phyloP scores from a whole-genome alignment of 2,888 invertebrate species.

The Abscondita cerata region DNA sequence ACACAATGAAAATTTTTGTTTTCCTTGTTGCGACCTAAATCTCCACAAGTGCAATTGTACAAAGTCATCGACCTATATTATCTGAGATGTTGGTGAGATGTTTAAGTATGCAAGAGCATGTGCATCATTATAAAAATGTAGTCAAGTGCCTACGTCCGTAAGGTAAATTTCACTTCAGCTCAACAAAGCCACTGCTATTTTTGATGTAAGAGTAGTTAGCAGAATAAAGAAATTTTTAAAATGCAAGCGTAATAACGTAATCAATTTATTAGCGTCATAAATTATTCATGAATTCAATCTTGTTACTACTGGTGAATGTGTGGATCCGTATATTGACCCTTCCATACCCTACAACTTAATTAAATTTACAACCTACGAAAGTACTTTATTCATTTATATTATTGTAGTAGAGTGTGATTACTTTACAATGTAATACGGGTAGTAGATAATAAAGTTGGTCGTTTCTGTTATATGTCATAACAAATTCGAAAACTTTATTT shows the following conservation, averaged over 20 bases:
- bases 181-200: conserved; percentile 1
- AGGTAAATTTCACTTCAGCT: conserved; percentile 14
- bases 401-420: too few relatives aligned
- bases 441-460: too few relatives aligned
- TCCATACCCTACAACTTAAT: not conserved
- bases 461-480: too few relatives aligned
- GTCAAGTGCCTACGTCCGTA: conserved; percentile 15
- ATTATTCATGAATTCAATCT: conserved; percentile 6
- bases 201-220: not conserved
- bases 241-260: too few relatives aligned
- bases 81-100: conserved; percentile 1
- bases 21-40: conserved; percentile 1
- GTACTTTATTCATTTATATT: not conserved
- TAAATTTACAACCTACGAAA: not conserved
- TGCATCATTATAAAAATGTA: conserved; percentile 16
- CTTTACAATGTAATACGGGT: too few relatives aligned
- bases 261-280: not conserved
- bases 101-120: conserved; percentile 14
- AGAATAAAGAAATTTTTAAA: too few relatives aligned
- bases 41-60: not conserved
- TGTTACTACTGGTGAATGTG: not conserved
- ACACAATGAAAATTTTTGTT: too few relatives aligned
- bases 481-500: too few relatives aligned
- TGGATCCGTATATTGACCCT: conserved; percentile 6
- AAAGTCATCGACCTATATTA: conserved; percentile 19